Evolutionary conservation across 2,113 vertebrate species (phyloP), one percentile per base, ranked within the genome.

Genomic region (Holacanthus passer): DNA sequence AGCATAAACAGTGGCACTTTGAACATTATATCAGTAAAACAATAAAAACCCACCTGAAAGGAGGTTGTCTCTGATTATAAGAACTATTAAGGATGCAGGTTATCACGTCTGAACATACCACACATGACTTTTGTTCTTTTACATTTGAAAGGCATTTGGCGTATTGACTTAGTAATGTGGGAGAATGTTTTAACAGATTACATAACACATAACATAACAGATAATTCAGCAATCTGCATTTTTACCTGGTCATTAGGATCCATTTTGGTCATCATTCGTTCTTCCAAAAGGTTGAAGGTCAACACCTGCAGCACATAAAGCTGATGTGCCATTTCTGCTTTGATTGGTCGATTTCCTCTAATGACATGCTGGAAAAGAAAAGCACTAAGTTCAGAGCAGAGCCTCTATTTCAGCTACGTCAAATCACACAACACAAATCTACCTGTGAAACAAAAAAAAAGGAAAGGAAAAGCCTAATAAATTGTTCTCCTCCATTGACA

Each of bases 221-320:
- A 31, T 9, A 32, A 24, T 43, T 31, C 9, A 39, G 12, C 19
- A 5, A 7, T 68, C 7, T 9, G 0, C 9, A 24, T 72, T 19
- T 65, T 70, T 76, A 96, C 98, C 96, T 99, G 98, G 82, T 99
- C 98, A 75, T 96, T 98, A 1, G 97, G 97, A 86, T 99, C 98
- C 98, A 99, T 99, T 94, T 99, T 99, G 78, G 97, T 99, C 98
- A 99, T 99, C 98, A 99, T 99, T 56, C 98, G 94, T 90, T 99
- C 98, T 90, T 99, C 98, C 85, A 99, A 92, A 50, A 99, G 98
- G 89, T 99, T 99, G 90, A 99, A 99, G 74, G 97, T 99, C 92
- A 99, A 79, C 41, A 99, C 98, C 92, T 99, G 98, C 6, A 99
- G 95, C 82, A 99, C 98, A 0, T 99, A 99, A 0, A 99, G 95